Evolutionary conservation across 2,888 invertebrate genomes (phyloP).

Genomic region (Pristionchus mayeri): DNA sequence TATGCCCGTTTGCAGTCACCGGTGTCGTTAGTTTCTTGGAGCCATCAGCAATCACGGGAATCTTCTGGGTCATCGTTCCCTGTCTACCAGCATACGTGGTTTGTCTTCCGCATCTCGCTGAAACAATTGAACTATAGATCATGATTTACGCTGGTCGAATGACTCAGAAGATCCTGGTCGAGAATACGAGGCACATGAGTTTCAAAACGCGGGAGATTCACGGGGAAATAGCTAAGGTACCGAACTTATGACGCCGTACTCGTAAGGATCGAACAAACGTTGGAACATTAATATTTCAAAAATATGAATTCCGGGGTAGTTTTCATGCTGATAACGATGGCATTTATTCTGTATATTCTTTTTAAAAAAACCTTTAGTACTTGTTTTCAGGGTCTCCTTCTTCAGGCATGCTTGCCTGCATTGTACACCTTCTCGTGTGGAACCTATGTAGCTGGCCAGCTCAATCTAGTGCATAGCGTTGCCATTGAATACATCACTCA

Average conservation of each 20-base stretch:
- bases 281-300: too few species aligned
- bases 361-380: too few species aligned
- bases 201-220: neutral
- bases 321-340: too few species aligned
- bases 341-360: too few species aligned
- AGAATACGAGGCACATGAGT: constrained; percentile 5
- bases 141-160: neutral
- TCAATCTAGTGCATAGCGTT: neutral
- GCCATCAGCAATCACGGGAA: neutral
- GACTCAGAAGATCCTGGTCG: neutral
- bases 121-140: too few species aligned
- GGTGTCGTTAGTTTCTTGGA: neutral
- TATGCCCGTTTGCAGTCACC: neutral
- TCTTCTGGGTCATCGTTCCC: neutral
- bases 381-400: neutral
- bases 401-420: neutral
- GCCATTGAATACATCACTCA: constrained; percentile 22
- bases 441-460: constrained; percentile 6
- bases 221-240: constrained; percentile 1
- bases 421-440: constrained; percentile 33
- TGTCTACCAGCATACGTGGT: neutral
- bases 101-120: too few species aligned
- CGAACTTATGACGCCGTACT: neutral
- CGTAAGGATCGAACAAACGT: neutral
- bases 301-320: too few species aligned